These are phyloP conservation scores for Thalpophila matura DNA, from an alignment of 2,888 invertebrate species.

Conservation along the genomic window DNA sequence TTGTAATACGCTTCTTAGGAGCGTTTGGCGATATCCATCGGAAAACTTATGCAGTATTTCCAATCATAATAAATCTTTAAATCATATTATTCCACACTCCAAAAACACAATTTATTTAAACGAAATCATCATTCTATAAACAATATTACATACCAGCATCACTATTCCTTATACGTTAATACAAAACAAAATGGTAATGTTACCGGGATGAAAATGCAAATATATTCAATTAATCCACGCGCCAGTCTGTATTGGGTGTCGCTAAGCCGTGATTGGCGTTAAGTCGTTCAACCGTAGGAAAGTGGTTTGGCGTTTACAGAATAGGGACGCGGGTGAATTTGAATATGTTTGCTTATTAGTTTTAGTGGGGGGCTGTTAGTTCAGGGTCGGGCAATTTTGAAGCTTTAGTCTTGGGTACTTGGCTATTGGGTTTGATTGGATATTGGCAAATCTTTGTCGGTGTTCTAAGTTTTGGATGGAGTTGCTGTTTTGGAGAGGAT, in stretches of 20 bases:
- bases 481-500: neutral
- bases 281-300: constrained; percentile 82
- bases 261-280: constrained; percentile 87
- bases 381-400: constrained; percentile 53
- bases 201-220: constrained; percentile 85
- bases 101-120: constrained; percentile 18
- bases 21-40: too few relatives aligned
- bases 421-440: constrained; percentile 21
- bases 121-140: constrained; percentile 4
- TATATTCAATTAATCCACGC: constrained; percentile 89
- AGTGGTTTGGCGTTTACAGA: constrained; percentile 80
- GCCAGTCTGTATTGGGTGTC: constrained; percentile 86
- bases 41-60: too few relatives aligned
- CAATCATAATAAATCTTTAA: too few relatives aligned
- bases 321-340: constrained; percentile 77
- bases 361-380: constrained; percentile 63
- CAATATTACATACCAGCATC: constrained; percentile 9
- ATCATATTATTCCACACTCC: neutral
- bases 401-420: constrained; percentile 54
- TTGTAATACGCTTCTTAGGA: too few relatives aligned
- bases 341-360: constrained; percentile 84
- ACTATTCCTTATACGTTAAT: constrained; percentile 69
- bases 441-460: constrained; percentile 25
- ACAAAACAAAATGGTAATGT: constrained; percentile 88
- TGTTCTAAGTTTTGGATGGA: constrained; percentile 14